These are phyloP conservation scores for Gymnopithys bicolor DNA, from an alignment of 2,797 vertebrate species.

Conservation along the genomic window DNA sequence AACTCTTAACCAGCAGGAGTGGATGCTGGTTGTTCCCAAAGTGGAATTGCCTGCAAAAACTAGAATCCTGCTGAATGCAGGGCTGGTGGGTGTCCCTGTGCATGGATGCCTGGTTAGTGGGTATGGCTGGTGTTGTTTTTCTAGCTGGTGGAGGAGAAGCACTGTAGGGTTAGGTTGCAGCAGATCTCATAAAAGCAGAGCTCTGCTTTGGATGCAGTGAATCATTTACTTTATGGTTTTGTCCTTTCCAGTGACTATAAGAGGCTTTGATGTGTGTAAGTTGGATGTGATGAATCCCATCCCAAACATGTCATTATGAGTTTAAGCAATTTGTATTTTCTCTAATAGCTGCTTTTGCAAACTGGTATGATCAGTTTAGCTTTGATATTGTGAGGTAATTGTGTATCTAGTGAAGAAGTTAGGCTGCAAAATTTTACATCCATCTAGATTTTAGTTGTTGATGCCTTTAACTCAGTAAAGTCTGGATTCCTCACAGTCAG, in stretches of 20 bases:
- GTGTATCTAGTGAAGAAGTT: not conserved
- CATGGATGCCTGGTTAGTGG: not conserved
- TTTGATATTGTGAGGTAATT: not conserved
- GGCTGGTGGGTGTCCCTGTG: not conserved
- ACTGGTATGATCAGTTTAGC: not conserved
- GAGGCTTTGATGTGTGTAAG: not conserved
- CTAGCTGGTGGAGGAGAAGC: not conserved
- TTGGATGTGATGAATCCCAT: not conserved
- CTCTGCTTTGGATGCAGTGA: not conserved
- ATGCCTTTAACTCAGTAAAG: not conserved
- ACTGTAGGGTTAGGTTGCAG: not conserved
- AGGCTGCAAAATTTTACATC: not conserved
- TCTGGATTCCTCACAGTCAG: not conserved
- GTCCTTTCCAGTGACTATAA: not conserved
- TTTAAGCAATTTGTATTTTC: not conserved
- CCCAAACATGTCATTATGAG: not conserved
- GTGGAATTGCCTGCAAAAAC: not conserved
- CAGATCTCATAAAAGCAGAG: not conserved
- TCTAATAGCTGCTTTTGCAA: not conserved
- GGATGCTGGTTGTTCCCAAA: accelerated
- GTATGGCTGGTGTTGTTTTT: not conserved
- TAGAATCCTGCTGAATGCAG: not conserved
- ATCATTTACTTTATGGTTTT: not conserved
- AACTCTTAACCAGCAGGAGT: not conserved
- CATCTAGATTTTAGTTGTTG: not conserved